Percentiles rank a stretch among this genome's conserved stretches.
Evolutionary conservation across 53 echinoderm and acorn worm genomes (phyloP).

Genomic region (Temnopleurus reevesii): DNA sequence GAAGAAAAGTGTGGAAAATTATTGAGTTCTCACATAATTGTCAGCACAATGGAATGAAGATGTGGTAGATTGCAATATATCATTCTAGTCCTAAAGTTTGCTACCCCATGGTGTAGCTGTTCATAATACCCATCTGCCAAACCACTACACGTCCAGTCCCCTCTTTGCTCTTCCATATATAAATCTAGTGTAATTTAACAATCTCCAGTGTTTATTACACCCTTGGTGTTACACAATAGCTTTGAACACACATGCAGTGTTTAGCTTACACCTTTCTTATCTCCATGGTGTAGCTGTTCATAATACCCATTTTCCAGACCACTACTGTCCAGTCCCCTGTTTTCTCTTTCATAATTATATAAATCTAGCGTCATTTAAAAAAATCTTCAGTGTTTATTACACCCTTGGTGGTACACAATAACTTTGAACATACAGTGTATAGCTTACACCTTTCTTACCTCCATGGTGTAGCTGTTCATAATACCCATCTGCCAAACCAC

Average conservation of each 20-base stretch:
- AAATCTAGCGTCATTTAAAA: too few relatives aligned
- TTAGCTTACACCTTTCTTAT: conserved; percentile 56
- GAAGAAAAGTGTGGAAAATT: background rate
- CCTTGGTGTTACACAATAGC: too few relatives aligned
- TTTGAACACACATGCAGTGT: too few relatives aligned
- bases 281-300: conserved; percentile 99
- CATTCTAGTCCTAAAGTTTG: conserved; percentile 47
- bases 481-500: conserved; percentile 99
- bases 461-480: conserved; percentile 99
- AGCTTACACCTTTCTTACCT: conserved; percentile 88
- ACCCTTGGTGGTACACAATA: too few relatives aligned
- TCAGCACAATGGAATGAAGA: too few relatives aligned
- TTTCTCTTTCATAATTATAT: too few relatives aligned
- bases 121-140: conserved; percentile 98
- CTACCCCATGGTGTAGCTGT: conserved; percentile 99
- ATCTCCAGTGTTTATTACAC: conserved; percentile 38
- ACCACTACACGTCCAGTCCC: conserved; percentile 92
- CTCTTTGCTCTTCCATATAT: conserved; percentile 95
- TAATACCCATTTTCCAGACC: conserved; percentile 98
- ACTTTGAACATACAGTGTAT: background rate
- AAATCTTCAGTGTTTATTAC: conserved; percentile 24
- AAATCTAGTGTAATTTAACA: too few relatives aligned
- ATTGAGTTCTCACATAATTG: too few relatives aligned
- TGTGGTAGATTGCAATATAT: too few relatives aligned
- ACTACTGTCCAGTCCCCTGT: conserved; percentile 98